Percentiles rank a stretch among this genome's conserved stretches.
phyloP scores from a whole-genome alignment of 2,888 invertebrate species.

The Lasiommata megera region DNA sequence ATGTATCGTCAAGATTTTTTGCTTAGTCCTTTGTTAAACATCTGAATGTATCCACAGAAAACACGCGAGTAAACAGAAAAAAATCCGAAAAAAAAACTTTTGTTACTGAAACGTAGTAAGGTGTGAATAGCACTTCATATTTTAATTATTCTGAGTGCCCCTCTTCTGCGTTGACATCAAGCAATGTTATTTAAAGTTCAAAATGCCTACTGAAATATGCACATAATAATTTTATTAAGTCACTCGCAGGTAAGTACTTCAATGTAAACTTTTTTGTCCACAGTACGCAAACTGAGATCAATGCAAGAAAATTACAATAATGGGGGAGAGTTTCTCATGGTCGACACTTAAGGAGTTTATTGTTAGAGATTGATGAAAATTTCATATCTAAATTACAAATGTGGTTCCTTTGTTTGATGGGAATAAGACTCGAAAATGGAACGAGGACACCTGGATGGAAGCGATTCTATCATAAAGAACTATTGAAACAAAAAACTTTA shows the following conservation, averaged over 20 bases:
- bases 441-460: too few relatives aligned
- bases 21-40: too few relatives aligned
- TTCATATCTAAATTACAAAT: background rate
- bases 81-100: too few relatives aligned
- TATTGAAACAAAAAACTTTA: too few relatives aligned
- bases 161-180: background rate
- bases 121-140: background rate
- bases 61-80: too few relatives aligned
- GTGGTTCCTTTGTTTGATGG: background rate
- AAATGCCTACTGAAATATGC: background rate
- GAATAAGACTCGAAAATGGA: background rate
- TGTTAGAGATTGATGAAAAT: slow-evolving; percentile 9
- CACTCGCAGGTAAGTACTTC: background rate
- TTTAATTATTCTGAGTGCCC: background rate
- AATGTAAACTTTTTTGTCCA: slow-evolving; percentile 8
- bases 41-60: too few relatives aligned
- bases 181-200: background rate
- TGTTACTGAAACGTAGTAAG: too few relatives aligned
- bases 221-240: background rate
- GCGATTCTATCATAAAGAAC: too few relatives aligned
- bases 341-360: slow-evolving; percentile 5
- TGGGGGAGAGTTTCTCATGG: slow-evolving; percentile 6
- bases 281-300: slow-evolving; percentile 5
- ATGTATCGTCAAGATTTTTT: too few relatives aligned
- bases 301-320: slow-evolving; percentile 7